Evolutionary conservation across 2,113 vertebrate genomes (phyloP), one percentile per base, ranked within the genome.

Genomic region (Lanius ludovicianus): DNA sequence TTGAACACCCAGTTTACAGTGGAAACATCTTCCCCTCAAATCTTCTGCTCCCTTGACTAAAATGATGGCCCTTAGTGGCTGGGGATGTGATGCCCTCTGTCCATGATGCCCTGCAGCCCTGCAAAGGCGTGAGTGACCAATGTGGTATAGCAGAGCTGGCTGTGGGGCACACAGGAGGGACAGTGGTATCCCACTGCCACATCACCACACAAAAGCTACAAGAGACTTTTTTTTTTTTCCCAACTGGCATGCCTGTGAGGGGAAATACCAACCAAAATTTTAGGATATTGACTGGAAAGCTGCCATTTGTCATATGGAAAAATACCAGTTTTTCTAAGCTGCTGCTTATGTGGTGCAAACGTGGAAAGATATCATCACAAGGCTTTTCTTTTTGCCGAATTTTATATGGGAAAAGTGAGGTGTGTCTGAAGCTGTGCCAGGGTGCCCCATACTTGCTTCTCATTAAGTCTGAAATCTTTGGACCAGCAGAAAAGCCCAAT

Each of bases 1-100:
- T 42, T 59, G 93, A 96, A 88, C 64, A 74, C 83, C 33, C 35
- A 87, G 14, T 90, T 93, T 71, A 81, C 35, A 82, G 88, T 67
- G 78, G 91, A 97, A 96, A 37, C 16, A 16, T 35, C 92, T 90
- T 90, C 71, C 83, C 22, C 5, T 68, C 92, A 86, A 23, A 50
- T 94, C 39, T 94, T 39, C 78, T 86, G 70, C 68, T 83, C 15
- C 35, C 44, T 75, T 78, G 55, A 47, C 96, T 91, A 82, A 94
- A 80, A 83, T 13, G 3, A n/a, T 42, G 24, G 16, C 13, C 23
- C 6, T 53, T 0, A 1, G 15, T 27, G 47, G 21, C 6, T 2
- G 20, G 5, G 21, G 9, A 18, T 64, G 9, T 44, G 28, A 44
- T 21, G n/a, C 53, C 0, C 0, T 47, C 22, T 39, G 10, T 42